Conservation (phyloP, 1,140 invertebrate genomes). For the Sinonovacula constricta region DNA sequence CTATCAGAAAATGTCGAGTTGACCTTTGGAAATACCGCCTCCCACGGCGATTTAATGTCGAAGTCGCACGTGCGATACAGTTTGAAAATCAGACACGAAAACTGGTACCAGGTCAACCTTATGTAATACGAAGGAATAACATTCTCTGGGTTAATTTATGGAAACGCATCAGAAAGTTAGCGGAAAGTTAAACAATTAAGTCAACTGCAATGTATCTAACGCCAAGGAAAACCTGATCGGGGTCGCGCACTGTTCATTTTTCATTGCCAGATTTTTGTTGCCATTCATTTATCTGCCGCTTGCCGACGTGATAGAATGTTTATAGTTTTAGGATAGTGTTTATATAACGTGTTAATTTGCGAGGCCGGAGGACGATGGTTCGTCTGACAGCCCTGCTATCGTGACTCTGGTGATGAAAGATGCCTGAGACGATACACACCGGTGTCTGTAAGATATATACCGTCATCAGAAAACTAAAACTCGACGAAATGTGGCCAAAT, state of each 20-base stretch:
- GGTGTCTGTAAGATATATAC: too few species aligned
- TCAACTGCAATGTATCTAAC: conserved; percentile 29
- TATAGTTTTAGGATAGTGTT: conserved; percentile 61
- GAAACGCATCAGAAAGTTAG: conserved; percentile 35
- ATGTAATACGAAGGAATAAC: too few species aligned
- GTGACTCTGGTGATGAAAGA: conserved; percentile 26
- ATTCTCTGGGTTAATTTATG: too few species aligned
- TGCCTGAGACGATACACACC: conserved; percentile 43
- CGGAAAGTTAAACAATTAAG: conserved; percentile 32
- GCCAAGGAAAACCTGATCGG: neutral
- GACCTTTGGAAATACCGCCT: too few species aligned
- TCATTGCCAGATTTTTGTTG: conserved; percentile 47
- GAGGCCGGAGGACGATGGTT: conserved; percentile 51
- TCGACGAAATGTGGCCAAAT: too few species aligned
- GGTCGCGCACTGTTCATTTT: conserved; percentile 27
- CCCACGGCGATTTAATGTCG: too few species aligned
- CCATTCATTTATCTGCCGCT: conserved; percentile 53
- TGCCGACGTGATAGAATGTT: conserved; percentile 58
- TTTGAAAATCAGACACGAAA: too few species aligned
- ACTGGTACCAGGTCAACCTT: too few species aligned
- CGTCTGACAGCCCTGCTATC: conserved; percentile 51
- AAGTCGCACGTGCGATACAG: too few species aligned
- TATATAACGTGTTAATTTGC: conserved; percentile 68
- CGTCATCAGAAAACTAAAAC: too few species aligned
- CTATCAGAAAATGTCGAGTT: too few species aligned